Conservation (phyloP, 2,797 vertebrate genomes). For the Pseudochaenichthys georgianus region DNA sequence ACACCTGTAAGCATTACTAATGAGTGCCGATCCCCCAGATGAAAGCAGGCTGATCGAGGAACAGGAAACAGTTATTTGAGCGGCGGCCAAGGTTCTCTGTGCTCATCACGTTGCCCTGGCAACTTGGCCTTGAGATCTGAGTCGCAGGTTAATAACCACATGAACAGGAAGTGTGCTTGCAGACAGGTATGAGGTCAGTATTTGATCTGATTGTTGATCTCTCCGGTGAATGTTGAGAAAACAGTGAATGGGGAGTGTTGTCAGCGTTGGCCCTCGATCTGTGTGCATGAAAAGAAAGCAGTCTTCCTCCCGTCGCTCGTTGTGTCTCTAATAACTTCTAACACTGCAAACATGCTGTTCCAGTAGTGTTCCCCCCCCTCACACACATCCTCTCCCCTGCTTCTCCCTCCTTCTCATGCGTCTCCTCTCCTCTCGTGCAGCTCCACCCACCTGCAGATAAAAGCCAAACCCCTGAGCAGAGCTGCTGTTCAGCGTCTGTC, state of each 20-base stretch:
- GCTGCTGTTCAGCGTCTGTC: conserved; percentile 86
- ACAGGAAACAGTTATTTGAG: conserved; percentile 66
- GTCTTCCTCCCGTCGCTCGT: conserved; percentile 63
- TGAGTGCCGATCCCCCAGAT: conserved; percentile 43
- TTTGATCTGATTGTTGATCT: conserved; percentile 42
- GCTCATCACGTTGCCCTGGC: conserved; percentile 27
- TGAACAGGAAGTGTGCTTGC: conserved; percentile 55
- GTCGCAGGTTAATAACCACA: conserved; percentile 49
- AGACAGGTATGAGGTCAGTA: conserved; percentile 73
- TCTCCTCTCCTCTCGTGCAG: conserved; percentile 78
- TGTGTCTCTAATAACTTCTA: conserved; percentile 19
- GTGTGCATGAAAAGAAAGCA: too few relatives aligned
- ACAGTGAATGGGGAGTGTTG: conserved; percentile 17
- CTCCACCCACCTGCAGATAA: conserved; percentile 97
- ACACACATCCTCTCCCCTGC: conserved; percentile 31
- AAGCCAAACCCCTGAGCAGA: conserved; percentile 91
- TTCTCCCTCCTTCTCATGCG: conserved; percentile 35
- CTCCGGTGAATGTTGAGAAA: conserved; percentile 13
- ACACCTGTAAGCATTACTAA: conserved; percentile 49
- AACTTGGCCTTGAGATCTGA: conserved; percentile 56
- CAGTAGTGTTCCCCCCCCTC: conserved; percentile 32
- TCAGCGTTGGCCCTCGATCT: conserved; percentile 36
- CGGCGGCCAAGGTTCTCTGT: conserved; percentile 17
- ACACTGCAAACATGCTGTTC: conserved; percentile 44
- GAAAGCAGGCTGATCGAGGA: conserved; percentile 58